Conservation (phyloP, 2,888 invertebrate species). For the Embidobia sp. region DNA sequence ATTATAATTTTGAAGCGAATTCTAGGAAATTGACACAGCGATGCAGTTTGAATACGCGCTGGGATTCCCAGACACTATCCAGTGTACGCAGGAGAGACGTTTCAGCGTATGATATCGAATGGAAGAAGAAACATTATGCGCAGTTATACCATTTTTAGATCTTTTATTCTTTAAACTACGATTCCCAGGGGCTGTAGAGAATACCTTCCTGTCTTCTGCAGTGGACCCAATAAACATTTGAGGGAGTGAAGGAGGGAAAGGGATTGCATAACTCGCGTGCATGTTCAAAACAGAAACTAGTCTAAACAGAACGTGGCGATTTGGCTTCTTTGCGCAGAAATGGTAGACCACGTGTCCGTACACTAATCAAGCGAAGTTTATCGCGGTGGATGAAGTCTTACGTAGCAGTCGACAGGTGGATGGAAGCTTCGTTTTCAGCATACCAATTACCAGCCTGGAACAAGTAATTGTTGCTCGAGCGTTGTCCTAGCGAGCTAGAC, state of each 20-base stretch:
- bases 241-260: constrained; percentile 31
- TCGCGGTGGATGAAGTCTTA: constrained; percentile 66
- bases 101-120: no score
- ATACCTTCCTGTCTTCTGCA: constrained; percentile 19
- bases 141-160: no score
- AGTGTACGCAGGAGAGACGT: no score
- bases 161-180: no score
- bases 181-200: no score
- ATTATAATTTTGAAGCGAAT: no score
- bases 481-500: constrained; percentile 67
- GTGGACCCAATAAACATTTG: constrained; percentile 18
- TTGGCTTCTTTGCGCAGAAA: constrained; percentile 20
- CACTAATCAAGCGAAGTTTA: constrained; percentile 66
- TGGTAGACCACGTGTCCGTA: constrained; percentile 18
- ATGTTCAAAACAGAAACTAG: constrained; percentile 16
- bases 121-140: no score
- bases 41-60: no score
- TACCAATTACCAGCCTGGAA: constrained; percentile 72
- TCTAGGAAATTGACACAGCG: no score
- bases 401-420: constrained; percentile 70
- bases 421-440: constrained; percentile 71
- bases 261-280: constrained; percentile 47
- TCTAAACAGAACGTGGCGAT: constrained; percentile 2
- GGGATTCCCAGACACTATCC: no score
- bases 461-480: constrained; percentile 76